A percentile compares a stretch with the other conserved stretches of the same genome.
Conservation (phyloP, 2,797 vertebrate genomes). For the Hirundo rustica region DNA sequence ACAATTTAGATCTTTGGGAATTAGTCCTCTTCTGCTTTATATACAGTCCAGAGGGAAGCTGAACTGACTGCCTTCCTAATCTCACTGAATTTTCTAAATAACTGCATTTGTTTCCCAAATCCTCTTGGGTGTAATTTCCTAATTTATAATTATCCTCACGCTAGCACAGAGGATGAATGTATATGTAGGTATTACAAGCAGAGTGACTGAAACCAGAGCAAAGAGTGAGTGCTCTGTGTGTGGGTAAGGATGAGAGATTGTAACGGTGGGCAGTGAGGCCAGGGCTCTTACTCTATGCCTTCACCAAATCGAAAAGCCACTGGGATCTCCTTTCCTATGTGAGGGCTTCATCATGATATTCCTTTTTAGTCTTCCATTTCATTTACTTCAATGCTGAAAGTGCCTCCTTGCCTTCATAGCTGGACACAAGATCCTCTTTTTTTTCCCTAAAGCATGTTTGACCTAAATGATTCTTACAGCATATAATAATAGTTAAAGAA, state of each 20-base stretch:
- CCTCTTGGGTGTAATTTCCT: background rate
- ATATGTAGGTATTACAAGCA: background rate
- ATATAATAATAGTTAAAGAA: background rate
- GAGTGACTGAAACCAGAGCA: background rate
- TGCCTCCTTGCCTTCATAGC: background rate
- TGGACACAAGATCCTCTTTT: background rate
- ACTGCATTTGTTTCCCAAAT: background rate
- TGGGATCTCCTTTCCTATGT: background rate
- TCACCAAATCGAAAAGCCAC: background rate
- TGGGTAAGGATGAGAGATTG: background rate
- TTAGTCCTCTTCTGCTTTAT: background rate
- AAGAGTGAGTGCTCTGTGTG: background rate
- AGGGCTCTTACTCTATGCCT: background rate
- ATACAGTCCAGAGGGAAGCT: background rate
- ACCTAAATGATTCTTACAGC: background rate
- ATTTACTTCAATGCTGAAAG: background rate
- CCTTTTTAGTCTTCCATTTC: background rate
- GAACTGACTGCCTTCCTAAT: background rate
- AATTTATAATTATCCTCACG: accelerated
- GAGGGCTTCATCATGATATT: background rate
- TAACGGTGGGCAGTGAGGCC: background rate
- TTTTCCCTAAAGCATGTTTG: background rate
- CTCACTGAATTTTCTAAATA: background rate
- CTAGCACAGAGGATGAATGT: background rate
- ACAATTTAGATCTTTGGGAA: background rate